phyloP scores from a whole-genome alignment of 2,888 invertebrate species.

The Muscina levida region DNA sequence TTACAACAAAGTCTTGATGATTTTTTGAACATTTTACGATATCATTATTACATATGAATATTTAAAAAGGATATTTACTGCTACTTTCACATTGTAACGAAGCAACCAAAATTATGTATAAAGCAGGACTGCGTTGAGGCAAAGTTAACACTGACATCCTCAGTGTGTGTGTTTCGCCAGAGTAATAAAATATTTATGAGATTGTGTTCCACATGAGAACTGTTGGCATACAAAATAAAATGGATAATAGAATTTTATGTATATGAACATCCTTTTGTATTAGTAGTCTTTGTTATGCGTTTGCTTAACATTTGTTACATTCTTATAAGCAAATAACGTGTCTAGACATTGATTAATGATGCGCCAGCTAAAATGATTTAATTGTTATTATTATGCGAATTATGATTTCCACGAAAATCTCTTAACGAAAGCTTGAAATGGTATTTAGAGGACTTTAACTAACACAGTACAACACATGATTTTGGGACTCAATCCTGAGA shows the following conservation, averaged over 20 bases:
- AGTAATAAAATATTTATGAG: conserved; percentile 19
- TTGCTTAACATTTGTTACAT: too few relatives aligned
- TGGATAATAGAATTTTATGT: conserved; percentile 1
- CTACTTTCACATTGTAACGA: neutral
- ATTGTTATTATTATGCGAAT: too few relatives aligned
- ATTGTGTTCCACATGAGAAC: neutral
- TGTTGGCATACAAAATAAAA: neutral
- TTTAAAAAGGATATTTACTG: conserved; percentile 37
- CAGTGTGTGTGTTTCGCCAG: neutral
- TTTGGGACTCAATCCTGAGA: too few relatives aligned
- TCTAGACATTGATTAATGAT: conserved; percentile 11
- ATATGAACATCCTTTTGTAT: too few relatives aligned
- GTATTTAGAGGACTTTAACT: too few relatives aligned
- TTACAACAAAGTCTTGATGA: neutral
- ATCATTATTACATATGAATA: conserved; percentile 44
- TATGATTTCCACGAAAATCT: too few relatives aligned
- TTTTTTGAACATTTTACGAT: conserved; percentile 16
- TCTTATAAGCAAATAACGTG: too few relatives aligned
- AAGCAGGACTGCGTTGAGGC: too few relatives aligned
- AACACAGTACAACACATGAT: too few relatives aligned
- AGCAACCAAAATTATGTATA: neutral
- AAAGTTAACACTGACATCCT: neutral
- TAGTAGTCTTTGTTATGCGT: too few relatives aligned
- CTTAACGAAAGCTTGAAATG: too few relatives aligned
- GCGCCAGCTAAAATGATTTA: too few relatives aligned